Conservation (phyloP, 1,140 invertebrate genomes). For the Zelostemma sp. region DNA sequence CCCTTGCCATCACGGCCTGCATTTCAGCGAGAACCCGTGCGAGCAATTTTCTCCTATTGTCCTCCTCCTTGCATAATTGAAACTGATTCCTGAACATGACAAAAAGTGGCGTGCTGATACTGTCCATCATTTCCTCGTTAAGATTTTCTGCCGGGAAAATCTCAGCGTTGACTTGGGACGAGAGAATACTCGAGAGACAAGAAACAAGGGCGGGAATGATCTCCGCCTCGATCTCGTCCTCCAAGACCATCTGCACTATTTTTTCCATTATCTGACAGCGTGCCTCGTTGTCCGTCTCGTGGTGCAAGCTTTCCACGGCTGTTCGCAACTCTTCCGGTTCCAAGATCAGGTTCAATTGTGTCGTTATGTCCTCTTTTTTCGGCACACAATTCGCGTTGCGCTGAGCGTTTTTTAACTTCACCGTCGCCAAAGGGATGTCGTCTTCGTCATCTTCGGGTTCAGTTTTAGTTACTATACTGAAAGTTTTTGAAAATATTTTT, state of each 20-base stretch:
- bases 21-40: constrained; percentile 83
- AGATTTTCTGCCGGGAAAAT: constrained; percentile 68
- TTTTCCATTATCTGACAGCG: constrained; percentile 79
- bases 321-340: constrained; percentile 76
- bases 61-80: constrained; percentile 80
- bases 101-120: constrained; percentile 85
- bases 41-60: constrained; percentile 80
- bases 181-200: constrained; percentile 71
- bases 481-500: neutral
- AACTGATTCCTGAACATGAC: constrained; percentile 83
- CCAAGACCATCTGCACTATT: constrained; percentile 76
- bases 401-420: constrained; percentile 70
- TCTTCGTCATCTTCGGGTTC: constrained; percentile 90
- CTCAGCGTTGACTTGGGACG: constrained; percentile 66
- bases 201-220: constrained; percentile 72
- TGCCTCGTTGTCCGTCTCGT: constrained; percentile 76
- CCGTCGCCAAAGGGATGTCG: constrained; percentile 83
- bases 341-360: constrained; percentile 66
- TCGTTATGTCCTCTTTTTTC: constrained; percentile 70
- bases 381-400: constrained; percentile 57
- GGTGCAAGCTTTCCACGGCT: constrained; percentile 75
- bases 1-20: constrained; percentile 77
- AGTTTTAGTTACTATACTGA: constrained; percentile 61
- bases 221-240: constrained; percentile 77
- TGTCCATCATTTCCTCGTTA: constrained; percentile 76